Evolutionary conservation across 2,888 invertebrate species (phyloP).

Genomic region (Dyspetes luteomarginatus): DNA sequence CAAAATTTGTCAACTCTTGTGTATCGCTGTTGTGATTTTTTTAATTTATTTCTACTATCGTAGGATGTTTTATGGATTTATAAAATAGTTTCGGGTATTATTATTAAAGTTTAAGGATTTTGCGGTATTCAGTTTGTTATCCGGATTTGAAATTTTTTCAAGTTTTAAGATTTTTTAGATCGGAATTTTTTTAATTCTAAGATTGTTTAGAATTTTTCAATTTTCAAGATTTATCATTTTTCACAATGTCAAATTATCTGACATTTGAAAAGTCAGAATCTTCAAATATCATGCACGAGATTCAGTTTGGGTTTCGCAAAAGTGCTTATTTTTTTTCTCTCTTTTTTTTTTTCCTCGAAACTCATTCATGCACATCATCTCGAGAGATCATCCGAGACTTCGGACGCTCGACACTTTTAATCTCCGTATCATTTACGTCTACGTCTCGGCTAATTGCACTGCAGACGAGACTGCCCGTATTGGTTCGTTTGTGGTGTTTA

Average conservation of each 20-base stretch:
- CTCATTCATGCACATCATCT: conserved; percentile 41
- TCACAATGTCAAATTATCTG: too few species aligned
- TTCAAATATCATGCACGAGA: too few species aligned
- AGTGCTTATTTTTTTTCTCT: conserved; percentile 3
- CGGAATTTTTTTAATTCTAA: background rate
- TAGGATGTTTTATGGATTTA: too few species aligned
- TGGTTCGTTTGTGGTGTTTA: conserved; percentile 36
- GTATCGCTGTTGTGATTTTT: background rate
- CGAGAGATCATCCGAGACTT: conserved; percentile 57
- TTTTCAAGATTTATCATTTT: too few species aligned
- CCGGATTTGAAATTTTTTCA: background rate
- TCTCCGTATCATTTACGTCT: conserved; percentile 57
- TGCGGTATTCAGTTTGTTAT: too few species aligned
- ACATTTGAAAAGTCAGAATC: too few species aligned
- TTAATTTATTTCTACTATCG: too few species aligned
- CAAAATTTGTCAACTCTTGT: background rate
- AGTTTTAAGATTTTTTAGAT: background rate
- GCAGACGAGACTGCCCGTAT: conserved; percentile 34
- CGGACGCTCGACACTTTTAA: conserved; percentile 60
- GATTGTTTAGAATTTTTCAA: too few species aligned
- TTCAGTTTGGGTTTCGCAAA: conserved; percentile 4
- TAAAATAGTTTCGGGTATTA: too few species aligned
- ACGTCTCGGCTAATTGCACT: conserved; percentile 54
- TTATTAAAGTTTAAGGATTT: too few species aligned
- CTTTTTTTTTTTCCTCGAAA: conserved; percentile 1